Conservation (phyloP, 2,113 vertebrate genomes). For the Periophthalmus modestus region DNA sequence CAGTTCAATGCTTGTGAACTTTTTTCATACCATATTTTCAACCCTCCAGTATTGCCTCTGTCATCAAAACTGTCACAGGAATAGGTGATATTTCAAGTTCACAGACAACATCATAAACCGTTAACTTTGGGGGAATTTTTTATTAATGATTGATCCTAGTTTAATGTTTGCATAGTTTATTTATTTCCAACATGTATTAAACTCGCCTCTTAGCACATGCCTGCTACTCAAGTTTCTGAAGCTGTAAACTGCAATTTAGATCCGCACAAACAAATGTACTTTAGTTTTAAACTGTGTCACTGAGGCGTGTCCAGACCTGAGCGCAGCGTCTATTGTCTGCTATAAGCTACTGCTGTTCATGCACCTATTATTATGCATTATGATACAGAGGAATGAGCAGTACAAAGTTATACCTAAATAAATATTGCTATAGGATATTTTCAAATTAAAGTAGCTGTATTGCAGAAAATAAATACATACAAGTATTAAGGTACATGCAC, state of each 20-base stretch:
- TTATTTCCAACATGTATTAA: background rate
- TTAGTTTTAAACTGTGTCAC: slow-evolving; percentile 32
- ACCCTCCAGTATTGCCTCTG: background rate
- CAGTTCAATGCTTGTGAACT: too few relatives aligned
- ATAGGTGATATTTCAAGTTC: background rate
- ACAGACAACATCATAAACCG: background rate
- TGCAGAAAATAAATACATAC: background rate
- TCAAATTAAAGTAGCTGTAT: background rate
- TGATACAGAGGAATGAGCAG: background rate
- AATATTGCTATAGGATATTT: background rate
- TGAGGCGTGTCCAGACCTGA: slow-evolving; percentile 32
- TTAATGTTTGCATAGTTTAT: background rate
- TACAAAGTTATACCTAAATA: background rate
- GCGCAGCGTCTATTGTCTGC: slow-evolving; percentile 41
- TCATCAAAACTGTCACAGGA: background rate
- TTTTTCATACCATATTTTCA: background rate
- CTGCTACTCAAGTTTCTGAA: slow-evolving; percentile 9
- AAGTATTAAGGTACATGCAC: background rate
- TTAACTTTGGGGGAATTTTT: background rate
- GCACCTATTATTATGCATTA: background rate
- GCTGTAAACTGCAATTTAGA: slow-evolving; percentile 37
- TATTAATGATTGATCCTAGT: background rate
- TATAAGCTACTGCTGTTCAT: slow-evolving; percentile 4
- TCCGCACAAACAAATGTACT: slow-evolving; percentile 35
- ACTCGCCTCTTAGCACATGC: background rate